These are phyloP conservation scores for Choloepus didactylus DNA, from an alignment of 2,797 vertebrate genomes.

Conservation along the genomic window DNA sequence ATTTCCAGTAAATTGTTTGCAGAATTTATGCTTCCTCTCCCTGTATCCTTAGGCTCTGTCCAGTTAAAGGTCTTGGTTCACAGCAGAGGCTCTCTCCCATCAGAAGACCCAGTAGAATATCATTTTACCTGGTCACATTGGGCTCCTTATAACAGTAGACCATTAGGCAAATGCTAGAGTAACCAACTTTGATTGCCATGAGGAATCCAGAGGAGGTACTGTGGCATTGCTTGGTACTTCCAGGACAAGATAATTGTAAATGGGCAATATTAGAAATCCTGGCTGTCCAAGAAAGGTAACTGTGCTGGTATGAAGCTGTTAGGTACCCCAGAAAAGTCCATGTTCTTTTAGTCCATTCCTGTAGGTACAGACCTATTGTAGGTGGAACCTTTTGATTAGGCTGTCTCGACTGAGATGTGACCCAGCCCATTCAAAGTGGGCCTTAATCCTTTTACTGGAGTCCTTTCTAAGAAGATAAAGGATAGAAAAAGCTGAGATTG, in stretches of 20 bases:
- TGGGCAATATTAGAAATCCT: not conserved
- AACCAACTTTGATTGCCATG: not conserved
- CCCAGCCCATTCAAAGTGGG: too few relatives aligned
- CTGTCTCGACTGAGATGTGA: too few relatives aligned
- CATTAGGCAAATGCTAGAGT: not conserved
- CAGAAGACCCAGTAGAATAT: not conserved
- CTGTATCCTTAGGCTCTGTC: not conserved
- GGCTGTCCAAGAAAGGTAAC: not conserved
- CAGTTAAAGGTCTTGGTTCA: not conserved
- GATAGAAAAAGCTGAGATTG: too few relatives aligned
- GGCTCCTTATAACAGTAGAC: not conserved
- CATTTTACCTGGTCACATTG: not conserved
- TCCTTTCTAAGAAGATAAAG: too few relatives aligned
- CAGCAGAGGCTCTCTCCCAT: not conserved
- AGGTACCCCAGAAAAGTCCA: too few relatives aligned
- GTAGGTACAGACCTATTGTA: too few relatives aligned
- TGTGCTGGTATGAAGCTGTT: too few relatives aligned
- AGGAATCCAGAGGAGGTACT: not conserved
- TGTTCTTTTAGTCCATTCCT: too few relatives aligned
- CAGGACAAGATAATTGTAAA: not conserved
- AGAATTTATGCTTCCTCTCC: not conserved
- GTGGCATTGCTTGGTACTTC: not conserved
- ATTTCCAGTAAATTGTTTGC: not conserved
- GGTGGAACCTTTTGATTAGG: too few relatives aligned
- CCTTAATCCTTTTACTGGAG: too few relatives aligned